These are phyloP conservation scores for Colossoma macropomum DNA, from an alignment of 2,113 vertebrate genomes.

Conservation along the genomic window DNA sequence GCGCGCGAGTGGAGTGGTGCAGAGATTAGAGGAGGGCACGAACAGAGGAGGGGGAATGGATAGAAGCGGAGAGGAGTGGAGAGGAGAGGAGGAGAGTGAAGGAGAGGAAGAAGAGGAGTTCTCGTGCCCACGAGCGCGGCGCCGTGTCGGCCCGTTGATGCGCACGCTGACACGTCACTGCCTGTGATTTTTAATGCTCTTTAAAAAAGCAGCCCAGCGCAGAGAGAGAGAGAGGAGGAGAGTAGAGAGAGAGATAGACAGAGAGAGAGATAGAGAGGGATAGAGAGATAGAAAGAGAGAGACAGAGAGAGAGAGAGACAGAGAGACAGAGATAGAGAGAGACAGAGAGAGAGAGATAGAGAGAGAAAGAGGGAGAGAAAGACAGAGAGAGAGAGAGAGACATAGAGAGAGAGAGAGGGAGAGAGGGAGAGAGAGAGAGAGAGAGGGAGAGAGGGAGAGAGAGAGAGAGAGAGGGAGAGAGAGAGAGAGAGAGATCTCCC, in stretches of 20 bases:
- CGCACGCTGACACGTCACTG: constrained; percentile 76
- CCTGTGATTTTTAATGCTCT: constrained; percentile 83
- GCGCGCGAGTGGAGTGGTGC: neutral
- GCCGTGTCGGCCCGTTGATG: constrained; percentile 72
- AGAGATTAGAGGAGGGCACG: neutral
- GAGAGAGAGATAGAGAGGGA: neutral
- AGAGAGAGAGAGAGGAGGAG: neutral
- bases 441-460: neutral
- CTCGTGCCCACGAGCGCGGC: constrained; percentile 76
- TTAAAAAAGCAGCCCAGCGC: constrained; percentile 77
- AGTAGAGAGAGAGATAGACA: neutral
- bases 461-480: neutral
- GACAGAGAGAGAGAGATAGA: neutral
- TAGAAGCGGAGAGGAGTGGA: neutral
- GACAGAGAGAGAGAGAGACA: neutral
- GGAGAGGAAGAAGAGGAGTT: neutral
- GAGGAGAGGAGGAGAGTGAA: neutral
- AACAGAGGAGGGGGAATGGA: neutral
- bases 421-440: neutral
- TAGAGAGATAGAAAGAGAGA: neutral
- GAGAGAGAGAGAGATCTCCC: constrained; percentile 12
- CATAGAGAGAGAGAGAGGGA: constrained; percentile 1
- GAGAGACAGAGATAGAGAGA: neutral
- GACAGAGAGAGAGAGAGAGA: neutral
- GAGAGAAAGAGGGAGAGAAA: neutral